Conservation (phyloP, 2,113 vertebrate species). For the Gallinago paraguaiae region DNA sequence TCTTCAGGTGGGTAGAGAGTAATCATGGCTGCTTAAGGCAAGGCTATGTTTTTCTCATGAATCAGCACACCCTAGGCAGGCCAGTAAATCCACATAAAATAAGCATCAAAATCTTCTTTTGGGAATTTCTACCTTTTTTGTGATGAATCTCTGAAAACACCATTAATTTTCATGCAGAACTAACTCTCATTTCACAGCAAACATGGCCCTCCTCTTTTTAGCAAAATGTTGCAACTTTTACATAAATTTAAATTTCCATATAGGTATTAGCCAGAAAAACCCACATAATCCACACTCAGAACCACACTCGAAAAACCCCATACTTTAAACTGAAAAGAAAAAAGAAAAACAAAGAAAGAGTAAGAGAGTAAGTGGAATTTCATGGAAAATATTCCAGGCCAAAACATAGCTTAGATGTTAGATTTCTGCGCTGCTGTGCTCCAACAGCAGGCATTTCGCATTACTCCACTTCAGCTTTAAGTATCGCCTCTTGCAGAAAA, state of each 20-base stretch:
- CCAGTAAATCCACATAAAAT: not conserved
- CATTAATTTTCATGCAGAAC: not conserved
- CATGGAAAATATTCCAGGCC: not conserved
- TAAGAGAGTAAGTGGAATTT: not conserved
- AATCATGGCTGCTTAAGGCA: not conserved
- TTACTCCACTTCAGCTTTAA: not conserved
- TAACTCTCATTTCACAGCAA: constrained; percentile 7
- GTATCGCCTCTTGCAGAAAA: not conserved
- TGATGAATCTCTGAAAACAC: not conserved
- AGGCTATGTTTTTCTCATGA: not conserved
- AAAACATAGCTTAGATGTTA: not conserved
- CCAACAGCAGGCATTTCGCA: not conserved
- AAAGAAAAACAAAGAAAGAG: accelerated
- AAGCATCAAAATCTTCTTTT: not conserved
- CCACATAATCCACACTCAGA: not conserved
- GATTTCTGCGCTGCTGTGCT: not conserved
- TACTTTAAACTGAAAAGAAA: not conserved
- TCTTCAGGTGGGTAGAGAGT: not conserved
- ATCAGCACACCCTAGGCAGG: not conserved
- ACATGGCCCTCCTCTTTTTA: not conserved
- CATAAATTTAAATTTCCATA: not conserved
- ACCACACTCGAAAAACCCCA: not conserved
- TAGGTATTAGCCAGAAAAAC: not conserved
- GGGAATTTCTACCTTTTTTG: not conserved
- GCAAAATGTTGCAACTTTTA: not conserved